Evolutionary conservation across 2,888 invertebrate species (phyloP), one percentile per base, ranked within the genome.

Genomic region (Leucozona laternaria): DNA sequence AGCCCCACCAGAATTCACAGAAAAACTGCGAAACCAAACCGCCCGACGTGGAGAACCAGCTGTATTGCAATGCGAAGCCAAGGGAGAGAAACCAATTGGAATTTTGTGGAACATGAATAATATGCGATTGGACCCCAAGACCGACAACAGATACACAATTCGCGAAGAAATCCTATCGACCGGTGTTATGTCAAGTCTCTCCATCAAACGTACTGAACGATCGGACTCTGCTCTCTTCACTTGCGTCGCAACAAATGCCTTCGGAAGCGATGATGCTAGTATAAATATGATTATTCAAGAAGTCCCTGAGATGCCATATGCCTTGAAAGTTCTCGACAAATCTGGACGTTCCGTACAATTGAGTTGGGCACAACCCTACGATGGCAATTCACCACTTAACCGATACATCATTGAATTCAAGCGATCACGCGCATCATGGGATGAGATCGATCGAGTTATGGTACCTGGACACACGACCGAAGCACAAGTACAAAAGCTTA

Each of bases 61-160:
- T 45, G 97, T 98, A 10, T 92, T 98, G 83, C 97, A 97, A 90
- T 98, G 98, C 92, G 97, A 97, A 93, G 97, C 98, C 40, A 97
- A 97, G 92, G 98, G 98, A 89, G 98, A 98, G 92, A 97, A 97
- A 94, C 98, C 98, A 40, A 98, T 98, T 92, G 97, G 97, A 89
- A 97, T 98, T 88, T 94, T 97, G 88, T 98, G 98, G 98, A 97
- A 97, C 93, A 97, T 97, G 95, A 97, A 98, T 93, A 97, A 97
- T 93, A 97, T 97, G 93, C 95, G 97, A 34, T 93, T 98, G 88
- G 98, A 98, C 92, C 96, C 97, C 70, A 97, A 97, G 93, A 95
- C 96, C 85, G 97, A 98, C 91, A 96, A 96, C 68, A 95, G 97
- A 66, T 97, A 96, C 92, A 97, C 97, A 11, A 96, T 97, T 87